These are phyloP conservation scores for Dasyurus viverrinus DNA, from an alignment of 2,113 vertebrate genomes.

Conservation along the genomic window DNA sequence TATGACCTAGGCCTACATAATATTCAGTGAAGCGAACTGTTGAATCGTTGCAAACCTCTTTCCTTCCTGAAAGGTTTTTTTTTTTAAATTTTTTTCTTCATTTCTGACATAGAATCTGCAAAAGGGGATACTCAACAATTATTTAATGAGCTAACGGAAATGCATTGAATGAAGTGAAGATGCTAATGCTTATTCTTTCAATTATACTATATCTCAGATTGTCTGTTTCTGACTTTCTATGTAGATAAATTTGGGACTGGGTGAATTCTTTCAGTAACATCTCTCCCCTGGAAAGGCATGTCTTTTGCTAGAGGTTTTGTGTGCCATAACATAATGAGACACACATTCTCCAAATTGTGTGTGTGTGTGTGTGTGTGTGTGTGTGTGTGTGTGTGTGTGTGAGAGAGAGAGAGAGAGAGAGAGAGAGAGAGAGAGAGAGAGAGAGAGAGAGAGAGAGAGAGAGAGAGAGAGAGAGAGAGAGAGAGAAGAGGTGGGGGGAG, in stretches of 20 bases:
- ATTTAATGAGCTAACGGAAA: background rate
- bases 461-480: too few relatives aligned
- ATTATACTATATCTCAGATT: background rate
- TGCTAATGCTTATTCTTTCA: accelerated
- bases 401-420: too few relatives aligned
- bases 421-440: too few relatives aligned
- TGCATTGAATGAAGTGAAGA: accelerated
- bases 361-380: background rate
- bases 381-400: background rate
- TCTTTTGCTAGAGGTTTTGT: accelerated
- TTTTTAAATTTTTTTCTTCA: background rate
- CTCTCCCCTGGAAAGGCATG: accelerated
- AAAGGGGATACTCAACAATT: background rate
- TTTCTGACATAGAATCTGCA: background rate
- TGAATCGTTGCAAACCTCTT: background rate
- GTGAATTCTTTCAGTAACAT: accelerated
- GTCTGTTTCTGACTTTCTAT: too few relatives aligned
- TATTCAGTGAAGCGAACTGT: background rate
- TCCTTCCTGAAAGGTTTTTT: background rate
- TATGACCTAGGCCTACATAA: background rate
- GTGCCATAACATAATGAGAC: accelerated
- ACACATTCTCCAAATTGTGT: accelerated
- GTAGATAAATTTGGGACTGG: accelerated
- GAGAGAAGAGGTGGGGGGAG: too few relatives aligned
- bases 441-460: too few relatives aligned